Conservation (phyloP, 2,113 vertebrate species). For the Baryphthengus martii region DNA sequence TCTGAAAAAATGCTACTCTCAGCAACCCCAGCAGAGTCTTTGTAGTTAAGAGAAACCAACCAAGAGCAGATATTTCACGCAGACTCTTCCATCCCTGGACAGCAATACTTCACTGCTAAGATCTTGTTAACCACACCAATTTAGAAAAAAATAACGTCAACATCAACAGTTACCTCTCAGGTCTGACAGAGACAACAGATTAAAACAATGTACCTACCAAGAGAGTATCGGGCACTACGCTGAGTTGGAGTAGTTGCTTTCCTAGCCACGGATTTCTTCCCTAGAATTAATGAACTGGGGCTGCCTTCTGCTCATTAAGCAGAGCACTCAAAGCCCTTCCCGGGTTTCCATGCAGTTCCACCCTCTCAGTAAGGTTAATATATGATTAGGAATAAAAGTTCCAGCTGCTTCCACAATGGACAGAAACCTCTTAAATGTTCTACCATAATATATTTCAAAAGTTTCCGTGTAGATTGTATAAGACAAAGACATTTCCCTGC, state of each 20-base stretch:
- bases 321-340: neutral
- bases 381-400: neutral
- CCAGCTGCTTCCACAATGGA: neutral
- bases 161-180: neutral
- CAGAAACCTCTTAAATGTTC: neutral
- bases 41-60: neutral
- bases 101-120: neutral
- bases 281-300: neutral
- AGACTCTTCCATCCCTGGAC: neutral
- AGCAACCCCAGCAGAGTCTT: neutral
- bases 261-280: neutral
- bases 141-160: neutral
- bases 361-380: neutral
- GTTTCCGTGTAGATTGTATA: neutral
- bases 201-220: neutral
- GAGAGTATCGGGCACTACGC: neutral
- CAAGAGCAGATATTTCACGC: neutral
- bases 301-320: neutral
- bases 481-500: neutral
- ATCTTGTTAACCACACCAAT: neutral
- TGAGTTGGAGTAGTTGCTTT: neutral
- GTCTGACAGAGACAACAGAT: neutral
- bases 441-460: neutral
- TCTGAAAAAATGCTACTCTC: neutral
- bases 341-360: neutral